These are phyloP conservation scores for Helicoverpa zea DNA, from an alignment of 1,140 invertebrate genomes.

Conservation along the genomic window DNA sequence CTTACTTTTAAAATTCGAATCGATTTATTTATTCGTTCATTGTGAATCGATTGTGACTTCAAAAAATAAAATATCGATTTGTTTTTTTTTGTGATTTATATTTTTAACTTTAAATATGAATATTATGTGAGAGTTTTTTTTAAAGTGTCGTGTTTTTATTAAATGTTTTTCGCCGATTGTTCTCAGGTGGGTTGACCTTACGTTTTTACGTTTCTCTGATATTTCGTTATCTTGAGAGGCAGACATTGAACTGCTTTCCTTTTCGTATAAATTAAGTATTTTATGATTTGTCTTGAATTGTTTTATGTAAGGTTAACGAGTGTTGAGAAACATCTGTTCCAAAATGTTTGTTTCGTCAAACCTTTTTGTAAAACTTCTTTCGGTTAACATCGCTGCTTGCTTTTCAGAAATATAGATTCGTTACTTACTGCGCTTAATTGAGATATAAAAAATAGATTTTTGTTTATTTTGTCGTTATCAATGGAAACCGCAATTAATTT, in stretches of 20 bases:
- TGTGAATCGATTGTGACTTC: conserved; percentile 3
- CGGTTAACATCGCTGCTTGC: too few relatives aligned
- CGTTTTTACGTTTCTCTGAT: conserved; percentile 12
- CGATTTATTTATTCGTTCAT: background rate
- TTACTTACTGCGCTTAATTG: too few relatives aligned
- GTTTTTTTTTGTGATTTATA: background rate
- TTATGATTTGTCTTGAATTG: too few relatives aligned
- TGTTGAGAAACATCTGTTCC: too few relatives aligned
- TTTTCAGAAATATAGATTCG: too few relatives aligned
- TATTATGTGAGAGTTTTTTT: conserved; percentile 16
- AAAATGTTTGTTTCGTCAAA: too few relatives aligned
- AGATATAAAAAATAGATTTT: too few relatives aligned
- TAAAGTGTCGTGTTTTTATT: conserved; percentile 1
- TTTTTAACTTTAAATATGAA: background rate
- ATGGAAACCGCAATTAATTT: too few relatives aligned
- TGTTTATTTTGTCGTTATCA: too few relatives aligned
- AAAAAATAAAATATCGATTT: background rate
- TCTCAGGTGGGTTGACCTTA: conserved; percentile 25
- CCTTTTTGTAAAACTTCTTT: too few relatives aligned
- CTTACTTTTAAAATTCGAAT: background rate
- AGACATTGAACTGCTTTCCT: background rate
- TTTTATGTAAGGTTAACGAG: too few relatives aligned
- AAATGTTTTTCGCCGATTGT: background rate
- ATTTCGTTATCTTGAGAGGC: background rate
- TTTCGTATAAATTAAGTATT: background rate